Base-by-base conservation (phyloP, 1,140 invertebrate species). In the Caenorhabditis tropicalis region DNA sequence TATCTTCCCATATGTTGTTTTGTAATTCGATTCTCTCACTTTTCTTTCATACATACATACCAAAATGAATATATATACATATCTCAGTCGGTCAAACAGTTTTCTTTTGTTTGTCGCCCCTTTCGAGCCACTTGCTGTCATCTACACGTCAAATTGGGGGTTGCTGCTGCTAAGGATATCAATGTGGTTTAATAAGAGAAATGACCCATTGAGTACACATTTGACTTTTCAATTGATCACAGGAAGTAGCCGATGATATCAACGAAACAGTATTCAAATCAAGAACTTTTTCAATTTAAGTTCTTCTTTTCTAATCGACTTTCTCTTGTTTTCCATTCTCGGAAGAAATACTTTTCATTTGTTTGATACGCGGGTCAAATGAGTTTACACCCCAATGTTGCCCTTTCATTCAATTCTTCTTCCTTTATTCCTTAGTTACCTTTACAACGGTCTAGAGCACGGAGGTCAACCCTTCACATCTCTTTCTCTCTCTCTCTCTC, bases 1-100 rank as follows among this genome's bases (percentile, higher is more conserved):
- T 74, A 74, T 74, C n/a, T n/a, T n/a, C 12, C 39, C 12, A 43
- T 46, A 56, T 56, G n/a, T 51, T 16, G 49, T 16, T 46, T 16
- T 74, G 65, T 74, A 74, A 74, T 74, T 10, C 36, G 36, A 74
- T 24, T 12, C 65, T 9, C 36, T 74, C 65, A 74, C 65, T 46
- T 56, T 74, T 74, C 65, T 46, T 74, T 74, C 36, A 74, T 74
- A 74, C 65, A 43, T 58, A 58, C 21, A 58, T 74, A 74, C 65
- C 36, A 74, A 65, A 43, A 74, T 46, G 65, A 74, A 74, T 74
- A 74, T 74, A 43, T 74, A 74, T 74, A 74, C 43, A 43, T 74
- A 74, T 74, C 65, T 74, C 65, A 31, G 65, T 74, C 36, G 36
- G 43, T 36, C 43, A 74, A 74, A 33, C 43, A 36, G 43, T 74